A percentile compares a stretch with the other conserved stretches of the same genome.
Evolutionary conservation across 2,797 vertebrate species (phyloP).

Genomic region (Sebastes miniatus): DNA sequence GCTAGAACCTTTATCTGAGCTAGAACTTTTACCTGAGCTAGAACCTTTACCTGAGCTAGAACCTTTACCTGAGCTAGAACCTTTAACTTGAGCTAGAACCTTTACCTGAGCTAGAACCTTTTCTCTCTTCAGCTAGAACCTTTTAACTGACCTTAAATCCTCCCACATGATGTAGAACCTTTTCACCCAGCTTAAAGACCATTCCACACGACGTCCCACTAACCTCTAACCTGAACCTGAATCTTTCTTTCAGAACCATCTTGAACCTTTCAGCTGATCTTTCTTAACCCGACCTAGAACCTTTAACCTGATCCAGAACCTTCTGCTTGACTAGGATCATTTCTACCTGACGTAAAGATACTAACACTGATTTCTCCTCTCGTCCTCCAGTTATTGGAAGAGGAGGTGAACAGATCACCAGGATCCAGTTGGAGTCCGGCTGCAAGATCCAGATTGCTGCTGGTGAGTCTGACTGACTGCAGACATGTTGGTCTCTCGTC

Average conservation of each 20-base stretch:
- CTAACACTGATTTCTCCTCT: neutral
- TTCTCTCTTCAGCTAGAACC: too few relatives aligned
- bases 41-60: too few relatives aligned
- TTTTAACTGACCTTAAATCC: too few relatives aligned
- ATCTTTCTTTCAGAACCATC: too few relatives aligned
- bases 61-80: too few relatives aligned
- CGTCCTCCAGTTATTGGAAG: conserved; percentile 89
- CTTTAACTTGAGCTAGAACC: too few relatives aligned
- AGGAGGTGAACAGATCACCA: conserved; percentile 97
- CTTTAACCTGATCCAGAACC: neutral
- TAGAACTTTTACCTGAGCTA: too few relatives aligned
- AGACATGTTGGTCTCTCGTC: neutral
- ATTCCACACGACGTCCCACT: neutral
- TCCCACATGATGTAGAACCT: neutral
- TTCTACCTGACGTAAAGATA: neutral
- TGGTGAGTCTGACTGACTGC: conserved; percentile 75
- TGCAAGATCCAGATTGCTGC: conserved; percentile 99
- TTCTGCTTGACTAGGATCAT: neutral
- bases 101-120: too few relatives aligned
- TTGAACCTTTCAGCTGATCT: neutral
- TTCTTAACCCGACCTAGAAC: neutral
- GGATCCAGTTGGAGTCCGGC: conserved; percentile 96
- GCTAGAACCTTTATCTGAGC: too few relatives aligned
- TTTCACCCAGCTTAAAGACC: neutral
- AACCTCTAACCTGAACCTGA: too few relatives aligned